Evolutionary conservation across 2,888 invertebrate species (phyloP).

Genomic region (Calameuta filiformis): DNA sequence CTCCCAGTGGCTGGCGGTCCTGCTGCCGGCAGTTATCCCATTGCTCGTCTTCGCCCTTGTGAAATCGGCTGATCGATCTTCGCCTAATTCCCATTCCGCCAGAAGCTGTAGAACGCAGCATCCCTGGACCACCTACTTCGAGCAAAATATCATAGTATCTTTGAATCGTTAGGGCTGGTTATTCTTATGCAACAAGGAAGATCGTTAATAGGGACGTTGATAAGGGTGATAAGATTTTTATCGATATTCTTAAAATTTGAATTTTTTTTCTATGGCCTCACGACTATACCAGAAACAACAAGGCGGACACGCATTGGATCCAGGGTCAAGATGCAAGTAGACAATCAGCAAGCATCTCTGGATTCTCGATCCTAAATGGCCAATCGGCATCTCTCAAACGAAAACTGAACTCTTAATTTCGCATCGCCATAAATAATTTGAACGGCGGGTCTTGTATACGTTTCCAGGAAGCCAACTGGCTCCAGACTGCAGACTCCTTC

Average conservation of each 20-base stretch:
- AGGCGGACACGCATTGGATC: not conserved
- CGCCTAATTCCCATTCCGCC: not conserved
- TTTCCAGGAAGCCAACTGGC: slow-evolving; percentile 54
- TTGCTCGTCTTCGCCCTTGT: not conserved
- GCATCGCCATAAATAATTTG: slow-evolving; percentile 65
- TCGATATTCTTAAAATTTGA: not conserved
- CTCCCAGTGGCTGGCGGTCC: slow-evolving; percentile 7
- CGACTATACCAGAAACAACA: not conserved
- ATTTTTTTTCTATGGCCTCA: not conserved
- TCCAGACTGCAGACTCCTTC: slow-evolving; percentile 8
- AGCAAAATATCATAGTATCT: not conserved
- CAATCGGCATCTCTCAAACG: slow-evolving; percentile 51
- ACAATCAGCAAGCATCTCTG: not conserved
- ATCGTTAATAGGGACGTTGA: not conserved
- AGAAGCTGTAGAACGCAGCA: not conserved
- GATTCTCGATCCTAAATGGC: not conserved
- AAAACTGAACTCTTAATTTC: slow-evolving; percentile 64
- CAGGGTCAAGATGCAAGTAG: not conserved
- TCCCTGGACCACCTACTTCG: not conserved
- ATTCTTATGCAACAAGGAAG: not conserved
- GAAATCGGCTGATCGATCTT: not conserved
- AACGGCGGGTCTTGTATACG: slow-evolving; percentile 53
- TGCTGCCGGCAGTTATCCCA: slow-evolving; percentile 9
- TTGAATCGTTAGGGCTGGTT: not conserved
- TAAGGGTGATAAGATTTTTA: not conserved